Evolutionary conservation across 2,113 vertebrate genomes (phyloP).

Genomic region (Poicephalus meyeri): DNA sequence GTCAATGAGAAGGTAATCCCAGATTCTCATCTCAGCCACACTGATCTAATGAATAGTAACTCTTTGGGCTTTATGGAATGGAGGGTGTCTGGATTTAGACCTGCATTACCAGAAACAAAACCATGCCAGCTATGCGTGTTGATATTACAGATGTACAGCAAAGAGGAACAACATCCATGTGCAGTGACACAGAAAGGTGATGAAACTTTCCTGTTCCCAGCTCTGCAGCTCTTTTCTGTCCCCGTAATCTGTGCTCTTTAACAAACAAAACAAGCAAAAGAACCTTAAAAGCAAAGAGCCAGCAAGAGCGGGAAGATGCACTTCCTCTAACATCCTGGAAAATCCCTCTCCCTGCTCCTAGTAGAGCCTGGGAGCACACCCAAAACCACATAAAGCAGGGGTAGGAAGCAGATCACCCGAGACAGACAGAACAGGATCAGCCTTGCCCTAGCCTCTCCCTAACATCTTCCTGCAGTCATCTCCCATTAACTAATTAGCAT

Average conservation of each 20-base stretch:
- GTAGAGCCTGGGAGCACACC: not conserved
- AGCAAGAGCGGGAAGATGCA: not conserved
- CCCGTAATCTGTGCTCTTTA: not conserved
- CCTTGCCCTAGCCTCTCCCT: not conserved
- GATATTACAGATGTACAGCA: not conserved
- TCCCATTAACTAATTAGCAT: not conserved
- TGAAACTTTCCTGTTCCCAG: not conserved
- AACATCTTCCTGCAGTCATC: too few relatives aligned
- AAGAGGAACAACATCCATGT: not conserved
- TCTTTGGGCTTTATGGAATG: not conserved
- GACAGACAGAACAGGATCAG: not conserved
- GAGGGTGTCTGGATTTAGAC: constrained; percentile 5
- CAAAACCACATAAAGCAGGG: not conserved
- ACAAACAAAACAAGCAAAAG: not conserved
- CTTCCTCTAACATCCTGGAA: not conserved
- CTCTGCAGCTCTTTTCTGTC: not conserved
- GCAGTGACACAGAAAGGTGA: not conserved
- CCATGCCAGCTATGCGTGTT: not conserved
- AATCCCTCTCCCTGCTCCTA: not conserved
- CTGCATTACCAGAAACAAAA: not conserved
- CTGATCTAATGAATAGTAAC: constrained; percentile 51
- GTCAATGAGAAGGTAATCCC: constrained; percentile 50
- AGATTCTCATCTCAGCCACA: constrained; percentile 14
- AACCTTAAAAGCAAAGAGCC: not conserved
- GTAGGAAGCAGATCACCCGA: not conserved